Evolutionary conservation across 2,888 invertebrate genomes (phyloP).

Genomic region (Choristoneura rosaceana): DNA sequence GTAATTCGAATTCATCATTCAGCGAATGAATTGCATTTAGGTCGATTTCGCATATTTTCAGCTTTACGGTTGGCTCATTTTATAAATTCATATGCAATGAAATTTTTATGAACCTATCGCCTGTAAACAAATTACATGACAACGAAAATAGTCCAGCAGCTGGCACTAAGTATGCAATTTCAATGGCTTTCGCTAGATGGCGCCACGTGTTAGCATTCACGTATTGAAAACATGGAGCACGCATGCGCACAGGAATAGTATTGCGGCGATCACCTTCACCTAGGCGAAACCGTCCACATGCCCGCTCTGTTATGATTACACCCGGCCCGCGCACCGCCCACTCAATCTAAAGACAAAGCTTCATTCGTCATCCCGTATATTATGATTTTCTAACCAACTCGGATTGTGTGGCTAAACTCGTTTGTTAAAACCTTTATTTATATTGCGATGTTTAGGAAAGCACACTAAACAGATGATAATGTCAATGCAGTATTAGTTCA

Average conservation of each 20-base stretch:
- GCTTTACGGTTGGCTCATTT: constrained; percentile 29
- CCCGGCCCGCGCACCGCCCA: constrained; percentile 51
- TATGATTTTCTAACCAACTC: constrained; percentile 10
- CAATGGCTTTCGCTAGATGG: constrained; percentile 74
- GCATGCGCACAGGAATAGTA: constrained; percentile 81
- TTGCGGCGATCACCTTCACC: constrained; percentile 81
- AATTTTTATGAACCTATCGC: constrained; percentile 48
- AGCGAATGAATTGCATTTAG: constrained; percentile 6
- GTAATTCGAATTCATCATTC: constrained; percentile 9
- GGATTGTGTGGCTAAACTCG: constrained; percentile 1
- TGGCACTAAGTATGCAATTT: constrained; percentile 66
- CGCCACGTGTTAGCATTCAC: constrained; percentile 62
- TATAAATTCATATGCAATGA: constrained; percentile 50
- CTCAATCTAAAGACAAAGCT: constrained; percentile 42
- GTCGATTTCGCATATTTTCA: constrained; percentile 31
- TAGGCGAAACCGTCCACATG: constrained; percentile 68
- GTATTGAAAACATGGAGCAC: constrained; percentile 60
- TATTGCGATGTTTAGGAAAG: neutral
- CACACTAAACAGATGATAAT: neutral
- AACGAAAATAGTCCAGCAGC: constrained; percentile 78
- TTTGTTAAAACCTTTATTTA: constrained; percentile 1
- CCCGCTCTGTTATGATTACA: constrained; percentile 60
- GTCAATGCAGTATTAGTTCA: neutral
- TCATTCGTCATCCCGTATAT: constrained; percentile 17
- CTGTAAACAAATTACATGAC: constrained; percentile 61